A percentile compares a stretch with the other conserved stretches of the same genome.
phyloP scores from a whole-genome alignment of 2,888 invertebrate genomes.

The Lepidochitona cinerea region DNA sequence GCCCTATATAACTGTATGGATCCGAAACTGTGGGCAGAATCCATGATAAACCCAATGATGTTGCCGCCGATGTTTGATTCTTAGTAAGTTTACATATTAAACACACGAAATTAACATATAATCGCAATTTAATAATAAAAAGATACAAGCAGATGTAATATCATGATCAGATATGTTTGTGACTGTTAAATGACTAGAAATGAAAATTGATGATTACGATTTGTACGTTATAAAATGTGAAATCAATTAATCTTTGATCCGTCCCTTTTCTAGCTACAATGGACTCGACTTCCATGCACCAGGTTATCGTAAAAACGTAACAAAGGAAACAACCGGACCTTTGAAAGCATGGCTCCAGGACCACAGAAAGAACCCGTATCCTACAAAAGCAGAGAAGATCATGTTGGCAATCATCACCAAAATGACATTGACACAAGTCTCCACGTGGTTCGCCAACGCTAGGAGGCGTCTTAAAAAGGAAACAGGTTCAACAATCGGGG shows the following conservation, averaged over 20 bases:
- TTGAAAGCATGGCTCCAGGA: conserved; percentile 98
- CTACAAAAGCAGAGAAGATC: conserved; percentile 96
- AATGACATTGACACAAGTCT: conserved; percentile 92
- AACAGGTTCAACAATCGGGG: conserved; percentile 78
- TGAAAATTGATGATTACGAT: neutral
- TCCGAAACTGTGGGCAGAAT: neutral
- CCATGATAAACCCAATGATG: neutral
- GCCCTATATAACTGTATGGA: neutral
- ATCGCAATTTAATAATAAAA: too few relatives aligned
- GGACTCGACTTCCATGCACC: conserved; percentile 1
- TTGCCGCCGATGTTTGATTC: neutral
- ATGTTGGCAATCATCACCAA: conserved; percentile 96
- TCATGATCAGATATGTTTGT: neutral
- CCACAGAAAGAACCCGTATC: conserved; percentile 96
- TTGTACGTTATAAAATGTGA: neutral
- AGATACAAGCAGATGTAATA: neutral
- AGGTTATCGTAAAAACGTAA: conserved; percentile 89
- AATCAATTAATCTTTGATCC: neutral
- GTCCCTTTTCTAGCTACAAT: neutral
- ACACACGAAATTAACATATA: too few relatives aligned
- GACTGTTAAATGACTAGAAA: neutral
- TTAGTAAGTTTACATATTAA: neutral
- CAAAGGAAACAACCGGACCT: conserved; percentile 96
- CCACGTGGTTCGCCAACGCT: conserved; percentile 98
- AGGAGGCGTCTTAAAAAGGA: conserved; percentile 93